Conservation (phyloP, 2,797 vertebrate genomes). For the Protonibea diacanthus region DNA sequence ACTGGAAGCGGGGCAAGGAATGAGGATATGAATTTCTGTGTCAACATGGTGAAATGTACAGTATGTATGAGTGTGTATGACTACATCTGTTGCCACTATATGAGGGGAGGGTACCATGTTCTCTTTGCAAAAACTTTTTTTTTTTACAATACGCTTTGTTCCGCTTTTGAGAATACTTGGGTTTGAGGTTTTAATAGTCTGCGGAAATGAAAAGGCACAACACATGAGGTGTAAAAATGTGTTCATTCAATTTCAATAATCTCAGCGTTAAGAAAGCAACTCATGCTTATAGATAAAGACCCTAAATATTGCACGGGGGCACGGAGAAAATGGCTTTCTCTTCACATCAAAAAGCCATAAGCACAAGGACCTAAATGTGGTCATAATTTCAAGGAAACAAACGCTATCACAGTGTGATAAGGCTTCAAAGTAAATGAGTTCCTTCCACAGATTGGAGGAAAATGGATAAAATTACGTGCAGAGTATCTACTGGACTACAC, state of each 20-base stretch:
- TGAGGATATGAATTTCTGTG: slow-evolving; percentile 97
- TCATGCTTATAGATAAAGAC: slow-evolving; percentile 53
- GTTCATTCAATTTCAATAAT: slow-evolving; percentile 61
- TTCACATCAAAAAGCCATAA: slow-evolving; percentile 53
- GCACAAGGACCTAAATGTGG: slow-evolving; percentile 51
- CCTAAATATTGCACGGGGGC: slow-evolving; percentile 37
- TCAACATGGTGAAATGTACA: slow-evolving; percentile 88
- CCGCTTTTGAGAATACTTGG: slow-evolving; percentile 79
- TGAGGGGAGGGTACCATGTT: slow-evolving; percentile 76
- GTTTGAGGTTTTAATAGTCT: slow-evolving; percentile 56
- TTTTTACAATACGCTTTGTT: slow-evolving; percentile 39
- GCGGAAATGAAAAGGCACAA: neutral
- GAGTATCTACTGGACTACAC: slow-evolving; percentile 32
- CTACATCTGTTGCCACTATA: slow-evolving; percentile 74
- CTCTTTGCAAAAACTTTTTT: slow-evolving; percentile 25
- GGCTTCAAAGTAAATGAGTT: slow-evolving; percentile 56
- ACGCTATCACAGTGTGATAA: slow-evolving; percentile 53
- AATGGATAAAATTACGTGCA: slow-evolving; percentile 26
- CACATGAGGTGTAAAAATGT: slow-evolving; percentile 41
- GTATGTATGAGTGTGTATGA: slow-evolving; percentile 84
- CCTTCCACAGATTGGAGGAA: slow-evolving; percentile 35
- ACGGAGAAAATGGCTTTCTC: slow-evolving; percentile 60
- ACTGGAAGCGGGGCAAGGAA: slow-evolving; percentile 85
- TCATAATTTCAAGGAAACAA: slow-evolving; percentile 64
- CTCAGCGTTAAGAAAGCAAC: slow-evolving; percentile 45